A percentile compares a stretch with the other conserved stretches of the same genome.
Evolutionary conservation across 1,140 invertebrate species (phyloP).

Genomic region (Cydia amplana): DNA sequence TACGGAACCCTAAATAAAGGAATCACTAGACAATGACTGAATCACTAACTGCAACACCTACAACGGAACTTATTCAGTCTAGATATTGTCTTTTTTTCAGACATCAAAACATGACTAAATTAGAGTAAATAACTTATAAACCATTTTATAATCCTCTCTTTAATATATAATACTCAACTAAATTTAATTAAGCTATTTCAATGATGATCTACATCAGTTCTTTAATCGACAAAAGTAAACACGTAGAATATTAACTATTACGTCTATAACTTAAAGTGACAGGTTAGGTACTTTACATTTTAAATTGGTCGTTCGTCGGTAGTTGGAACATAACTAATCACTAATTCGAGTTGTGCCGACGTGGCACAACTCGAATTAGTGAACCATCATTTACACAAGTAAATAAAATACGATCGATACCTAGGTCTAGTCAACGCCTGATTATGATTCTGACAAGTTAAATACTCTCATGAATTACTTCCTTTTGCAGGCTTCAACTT

Average conservation of each 20-base stretch:
- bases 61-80: slow-evolving; percentile 72
- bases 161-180: slow-evolving; percentile 65
- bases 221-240: slow-evolving; percentile 38
- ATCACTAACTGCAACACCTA: slow-evolving; percentile 49
- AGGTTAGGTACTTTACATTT: slow-evolving; percentile 33
- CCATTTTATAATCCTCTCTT: slow-evolving; percentile 52
- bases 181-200: slow-evolving; percentile 56
- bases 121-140: slow-evolving; percentile 58
- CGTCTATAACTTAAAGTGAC: slow-evolving; percentile 30
- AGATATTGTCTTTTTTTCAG: slow-evolving; percentile 67
- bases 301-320: slow-evolving; percentile 40
- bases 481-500: neutral
- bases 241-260: slow-evolving; percentile 33
- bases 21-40: slow-evolving; percentile 53
- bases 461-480: neutral
- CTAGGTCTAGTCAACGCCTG: neutral
- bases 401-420: neutral
- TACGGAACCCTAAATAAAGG: slow-evolving; percentile 46
- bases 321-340: slow-evolving; percentile 2
- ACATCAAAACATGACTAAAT: slow-evolving; percentile 66
- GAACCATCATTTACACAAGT: neutral
- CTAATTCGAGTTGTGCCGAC: too few species aligned
- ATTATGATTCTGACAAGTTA: neutral
- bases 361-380: slow-evolving; percentile 14
- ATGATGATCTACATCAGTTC: slow-evolving; percentile 53